phyloP scores from a whole-genome alignment of 2,888 invertebrate species.

The Lingula anatina region DNA sequence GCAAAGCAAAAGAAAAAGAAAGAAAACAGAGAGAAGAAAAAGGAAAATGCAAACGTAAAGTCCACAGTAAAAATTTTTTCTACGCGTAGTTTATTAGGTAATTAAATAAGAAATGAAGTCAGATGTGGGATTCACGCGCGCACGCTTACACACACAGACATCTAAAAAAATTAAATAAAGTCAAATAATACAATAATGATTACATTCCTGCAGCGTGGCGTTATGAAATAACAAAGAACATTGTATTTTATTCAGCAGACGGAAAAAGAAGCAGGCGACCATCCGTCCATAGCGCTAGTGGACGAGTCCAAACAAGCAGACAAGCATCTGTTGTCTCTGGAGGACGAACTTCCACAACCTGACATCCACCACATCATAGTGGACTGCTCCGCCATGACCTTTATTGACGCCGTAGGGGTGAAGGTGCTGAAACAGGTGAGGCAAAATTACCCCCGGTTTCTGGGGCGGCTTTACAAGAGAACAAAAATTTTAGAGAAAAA shows the following conservation, averaged over 20 bases:
- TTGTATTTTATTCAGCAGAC: neutral
- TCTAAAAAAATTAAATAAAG: neutral
- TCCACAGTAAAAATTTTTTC: no score
- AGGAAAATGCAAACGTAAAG: neutral
- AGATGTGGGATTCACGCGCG: no score
- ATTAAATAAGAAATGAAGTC: no score
- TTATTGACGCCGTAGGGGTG: constrained; percentile 43
- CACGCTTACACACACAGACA: no score
- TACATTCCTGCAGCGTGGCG: neutral
- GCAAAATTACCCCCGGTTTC: neutral
- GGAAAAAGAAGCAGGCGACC: no score
- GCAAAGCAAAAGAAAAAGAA: constrained; percentile 19
- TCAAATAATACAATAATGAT: neutral
- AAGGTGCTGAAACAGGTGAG: constrained; percentile 37
- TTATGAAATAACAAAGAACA: neutral
- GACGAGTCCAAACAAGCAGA: neutral
- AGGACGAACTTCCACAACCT: neutral
- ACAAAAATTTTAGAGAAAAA: neutral
- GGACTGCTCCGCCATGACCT: constrained; percentile 50
- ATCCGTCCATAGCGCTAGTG: no score
- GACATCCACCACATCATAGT: constrained; percentile 37
- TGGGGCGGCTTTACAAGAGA: neutral
- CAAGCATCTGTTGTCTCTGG: neutral
- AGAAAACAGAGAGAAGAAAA: constrained; percentile 10
- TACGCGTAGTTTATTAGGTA: no score